Conservation (phyloP, 2,888 invertebrate genomes). For the Dusona sp. region DNA sequence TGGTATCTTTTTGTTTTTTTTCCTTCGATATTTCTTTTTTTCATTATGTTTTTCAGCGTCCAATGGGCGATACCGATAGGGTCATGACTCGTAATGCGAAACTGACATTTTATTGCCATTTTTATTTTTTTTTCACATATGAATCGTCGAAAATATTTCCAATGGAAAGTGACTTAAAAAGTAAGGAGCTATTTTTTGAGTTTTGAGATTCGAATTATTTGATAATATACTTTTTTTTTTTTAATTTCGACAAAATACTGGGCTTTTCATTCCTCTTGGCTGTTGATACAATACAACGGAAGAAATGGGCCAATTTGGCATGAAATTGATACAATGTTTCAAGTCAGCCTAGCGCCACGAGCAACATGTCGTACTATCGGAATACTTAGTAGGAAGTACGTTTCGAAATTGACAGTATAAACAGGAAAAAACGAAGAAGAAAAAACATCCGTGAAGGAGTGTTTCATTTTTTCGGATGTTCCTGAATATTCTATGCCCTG, state of each 20-base stretch:
- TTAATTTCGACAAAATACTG: neutral
- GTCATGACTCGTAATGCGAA: conserved; percentile 60
- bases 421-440: conserved; percentile 21
- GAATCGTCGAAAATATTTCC: conserved; percentile 59
- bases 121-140: conserved; percentile 26
- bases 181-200: neutral
- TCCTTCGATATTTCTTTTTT: conserved; percentile 62
- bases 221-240: conserved; percentile 1
- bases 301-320: neutral
- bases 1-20: conserved; percentile 68
- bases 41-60: conserved; percentile 68
- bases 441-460: conserved; percentile 12
- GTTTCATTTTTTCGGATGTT: conserved; percentile 3
- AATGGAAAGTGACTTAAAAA: conserved; percentile 50
- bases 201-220: conserved; percentile 9
- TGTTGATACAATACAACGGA: neutral
- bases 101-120: conserved; percentile 56
- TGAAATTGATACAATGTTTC: neutral
- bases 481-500: conserved; percentile 3
- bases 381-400: conserved; percentile 62
- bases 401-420: conserved; percentile 52
- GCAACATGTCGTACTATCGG: conserved; percentile 59
- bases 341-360: conserved; percentile 63
- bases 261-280: neutral
- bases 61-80: conserved; percentile 71